These are phyloP conservation scores for Ctenoplectra terminalis DNA, from an alignment of 1,140 invertebrate genomes.

Conservation along the genomic window DNA sequence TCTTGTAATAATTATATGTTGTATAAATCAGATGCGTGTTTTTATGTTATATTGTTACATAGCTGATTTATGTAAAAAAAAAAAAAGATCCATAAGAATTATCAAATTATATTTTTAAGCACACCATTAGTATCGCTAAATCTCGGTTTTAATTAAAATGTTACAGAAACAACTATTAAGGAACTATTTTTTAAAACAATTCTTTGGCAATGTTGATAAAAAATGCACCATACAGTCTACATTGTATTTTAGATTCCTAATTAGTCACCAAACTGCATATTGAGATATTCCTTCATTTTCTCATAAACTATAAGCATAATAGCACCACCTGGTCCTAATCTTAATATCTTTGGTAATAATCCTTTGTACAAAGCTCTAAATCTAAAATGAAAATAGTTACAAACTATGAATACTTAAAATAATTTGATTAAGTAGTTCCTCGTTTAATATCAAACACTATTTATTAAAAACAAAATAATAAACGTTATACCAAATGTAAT, in stretches of 20 bases:
- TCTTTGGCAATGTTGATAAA: constrained; percentile 33
- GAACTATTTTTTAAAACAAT: not conserved
- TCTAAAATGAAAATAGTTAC: constrained; percentile 82
- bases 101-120: constrained; percentile 28
- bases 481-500: not conserved
- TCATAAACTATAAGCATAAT: constrained; percentile 95
- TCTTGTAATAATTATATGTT: constrained; percentile 5
- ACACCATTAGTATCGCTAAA: not conserved
- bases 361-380: constrained; percentile 95
- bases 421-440: not conserved
- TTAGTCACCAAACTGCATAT: constrained; percentile 33
- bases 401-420: constrained; percentile 67
- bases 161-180: not conserved
- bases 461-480: not conserved
- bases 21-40: not conserved
- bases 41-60: not conserved
- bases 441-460: too few species aligned
- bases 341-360: constrained; percentile 93
- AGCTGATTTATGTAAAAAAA: not conserved
- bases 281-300: constrained; percentile 88
- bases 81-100: not conserved
- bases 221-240: constrained; percentile 36
- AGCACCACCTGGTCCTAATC: constrained; percentile 95
- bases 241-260: not conserved
- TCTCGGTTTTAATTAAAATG: constrained; percentile 8